These are phyloP conservation scores for Drosophila parvula DNA, from an alignment of 1,140 invertebrate species.

Conservation along the genomic window DNA sequence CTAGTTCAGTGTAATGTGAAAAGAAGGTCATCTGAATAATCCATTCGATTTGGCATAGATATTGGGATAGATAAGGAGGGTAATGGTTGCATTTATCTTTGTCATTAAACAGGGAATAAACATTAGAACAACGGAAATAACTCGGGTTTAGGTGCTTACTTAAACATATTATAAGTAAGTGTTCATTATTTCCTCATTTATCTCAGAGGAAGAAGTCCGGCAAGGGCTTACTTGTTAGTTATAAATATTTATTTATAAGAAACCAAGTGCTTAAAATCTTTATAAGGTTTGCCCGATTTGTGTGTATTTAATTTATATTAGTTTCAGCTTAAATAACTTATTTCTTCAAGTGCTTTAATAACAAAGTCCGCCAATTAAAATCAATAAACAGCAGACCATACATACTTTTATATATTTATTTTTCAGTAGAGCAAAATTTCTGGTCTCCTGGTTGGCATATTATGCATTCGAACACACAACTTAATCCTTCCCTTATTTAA, in stretches of 20 bases:
- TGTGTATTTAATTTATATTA: too few species aligned
- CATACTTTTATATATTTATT: background rate
- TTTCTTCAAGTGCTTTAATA: slow-evolving; percentile 13
- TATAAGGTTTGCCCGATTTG: too few species aligned
- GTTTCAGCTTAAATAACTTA: too few species aligned
- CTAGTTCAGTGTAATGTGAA: slow-evolving; percentile 56
- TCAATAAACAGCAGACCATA: slow-evolving; percentile 19
- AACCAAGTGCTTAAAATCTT: background rate
- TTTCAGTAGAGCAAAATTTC: background rate
- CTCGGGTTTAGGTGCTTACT: background rate
- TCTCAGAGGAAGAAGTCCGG: too few species aligned
- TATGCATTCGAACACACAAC: slow-evolving; percentile 17
- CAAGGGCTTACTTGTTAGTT: background rate
- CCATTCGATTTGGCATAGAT: slow-evolving; percentile 7
- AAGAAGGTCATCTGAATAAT: slow-evolving; percentile 37
- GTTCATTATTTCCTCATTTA: background rate
- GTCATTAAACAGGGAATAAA: background rate
- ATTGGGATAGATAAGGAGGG: background rate
- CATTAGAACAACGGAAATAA: background rate
- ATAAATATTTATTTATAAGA: background rate
- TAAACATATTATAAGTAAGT: background rate
- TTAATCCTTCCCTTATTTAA: slow-evolving; percentile 1
- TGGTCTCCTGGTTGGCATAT: slow-evolving; percentile 8
- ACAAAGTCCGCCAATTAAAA: background rate
- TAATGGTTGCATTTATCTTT: background rate